Evolutionary conservation across 2,888 invertebrate genomes (phyloP), one percentile per base, ranked within the genome.

Genomic region (Pammene aurita): DNA sequence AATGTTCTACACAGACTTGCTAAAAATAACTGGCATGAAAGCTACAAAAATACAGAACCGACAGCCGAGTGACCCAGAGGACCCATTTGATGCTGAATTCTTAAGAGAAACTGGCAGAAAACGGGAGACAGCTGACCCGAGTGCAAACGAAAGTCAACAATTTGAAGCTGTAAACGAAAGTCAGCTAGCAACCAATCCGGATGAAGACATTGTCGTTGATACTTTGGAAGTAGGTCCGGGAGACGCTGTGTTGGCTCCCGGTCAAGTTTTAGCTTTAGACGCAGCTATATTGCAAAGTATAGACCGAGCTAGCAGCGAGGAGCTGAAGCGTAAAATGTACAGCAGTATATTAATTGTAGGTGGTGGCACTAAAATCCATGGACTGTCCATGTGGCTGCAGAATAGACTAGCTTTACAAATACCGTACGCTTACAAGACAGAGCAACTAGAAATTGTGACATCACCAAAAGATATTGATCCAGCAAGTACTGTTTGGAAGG

Each of bases 401-500:
- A 97, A 97, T 80, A 94, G 97, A 74, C 94, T 98, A 70, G 95
- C 96, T 7, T 91, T 97, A 67, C 97, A 97, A 85, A 96, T 97
- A 76, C 97, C 97, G 0, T 95, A 95, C 76, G 93, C 95, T 75
- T 96, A 95, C 80, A 94, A 96, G 84, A 94, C 95, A 92, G 96
- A 97, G 80, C 95, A 96, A 88, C 87, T 97, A 77, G 98, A 98
- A 84, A 97, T 98, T 66, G 96, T 98, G 55, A 97, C 96, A 0
- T 95, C 96, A 72, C 97, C 97, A 0, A 97, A 98, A 85, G 98
- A 98, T 78, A 96, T 98, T 93, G 98, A 98, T 85, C 96, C 98
- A 0, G 95, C 96, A 1, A 96, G 97, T 92, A 96, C 97, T 0
- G 94, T 96, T 0, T 98, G 98, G 98, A 98, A 98, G 85, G 98